Evolutionary conservation across 92 coral and sea anemone genomes (phyloP).

Genomic region (Epizoanthus stellaris): DNA sequence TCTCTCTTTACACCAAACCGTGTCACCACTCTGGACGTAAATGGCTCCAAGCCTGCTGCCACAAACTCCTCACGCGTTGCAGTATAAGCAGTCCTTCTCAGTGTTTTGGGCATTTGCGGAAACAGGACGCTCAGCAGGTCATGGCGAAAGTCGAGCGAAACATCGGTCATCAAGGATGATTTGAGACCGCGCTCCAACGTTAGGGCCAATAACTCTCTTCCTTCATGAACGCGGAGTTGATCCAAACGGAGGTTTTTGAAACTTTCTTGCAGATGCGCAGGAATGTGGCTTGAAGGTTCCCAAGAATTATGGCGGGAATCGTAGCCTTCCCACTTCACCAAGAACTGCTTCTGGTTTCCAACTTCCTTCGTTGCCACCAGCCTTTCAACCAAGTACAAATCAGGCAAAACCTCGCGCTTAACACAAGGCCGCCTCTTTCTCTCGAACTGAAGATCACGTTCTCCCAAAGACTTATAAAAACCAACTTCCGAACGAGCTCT

Average conservation of each 20-base stretch:
- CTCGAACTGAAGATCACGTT: neutral
- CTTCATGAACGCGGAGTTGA: neutral
- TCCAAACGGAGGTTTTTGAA: no score
- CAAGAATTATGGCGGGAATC: slow-evolving; percentile 3
- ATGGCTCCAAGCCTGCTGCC: slow-evolving; percentile 5
- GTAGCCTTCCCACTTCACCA: slow-evolving; percentile 27
- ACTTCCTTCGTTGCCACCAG: slow-evolving; percentile 19
- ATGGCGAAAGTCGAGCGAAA: neutral
- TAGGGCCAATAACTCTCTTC: neutral
- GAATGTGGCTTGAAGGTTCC: slow-evolving; percentile 32
- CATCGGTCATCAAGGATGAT: neutral
- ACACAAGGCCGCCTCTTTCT: neutral
- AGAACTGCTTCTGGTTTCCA: neutral
- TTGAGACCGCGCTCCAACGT: neutral
- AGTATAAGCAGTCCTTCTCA: neutral
- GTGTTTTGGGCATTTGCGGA: neutral
- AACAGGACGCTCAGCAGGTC: neutral
- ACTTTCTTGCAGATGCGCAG: neutral
- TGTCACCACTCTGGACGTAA: neutral
- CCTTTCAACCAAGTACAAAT: slow-evolving; percentile 7
- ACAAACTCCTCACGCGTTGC: slow-evolving; percentile 16
- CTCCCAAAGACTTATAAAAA: neutral
- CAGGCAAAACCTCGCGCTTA: neutral
- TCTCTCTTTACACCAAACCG: neutral
- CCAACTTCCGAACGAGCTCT: slow-evolving; percentile 17